Base-by-base conservation (phyloP, 2,888 invertebrate species). In the Tromatobia lineatoria region DNA sequence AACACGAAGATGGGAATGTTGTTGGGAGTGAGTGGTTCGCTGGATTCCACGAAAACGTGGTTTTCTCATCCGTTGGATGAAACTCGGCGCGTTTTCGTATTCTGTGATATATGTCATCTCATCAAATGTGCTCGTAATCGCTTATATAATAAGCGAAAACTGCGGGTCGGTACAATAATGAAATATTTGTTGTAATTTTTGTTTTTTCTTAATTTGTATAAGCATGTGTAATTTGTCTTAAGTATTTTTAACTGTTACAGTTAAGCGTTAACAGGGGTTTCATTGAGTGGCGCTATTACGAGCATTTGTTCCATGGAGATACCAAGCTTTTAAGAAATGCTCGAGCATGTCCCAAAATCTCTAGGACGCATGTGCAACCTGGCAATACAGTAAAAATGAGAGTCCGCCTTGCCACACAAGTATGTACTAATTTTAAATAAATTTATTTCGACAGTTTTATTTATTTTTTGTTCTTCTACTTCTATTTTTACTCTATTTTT, bases 331-430 rank as follows among this genome's bases (percentile, higher is more conserved):
- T 45, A 45, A 10, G 45, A 45, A 45, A 45, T 13, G 45, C 45
- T 45, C 45, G 45, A 45, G 45, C 45, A 45, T 45, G 45, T 59
- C 47, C 61, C 45, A 45, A 45, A 45, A 45, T 45, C 45, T 13
- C 45, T 10, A 45, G 45, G 45, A 45, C 45, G 45, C 11, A 83
- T 34, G 59, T 85, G 20, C 23, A 59, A 61, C 57, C 74, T 6
- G 80, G 77, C 54, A 81, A 52, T 50, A 69, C 80, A 10, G 20
- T 25, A n/a, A 85, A 85, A 61, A 85, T 85, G 83, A 74, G 81
- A 20, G 83, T 85, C 25, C 74, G 67, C 54, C 67, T 83, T 38
- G 80, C 85, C 10, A 80, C 73, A 42, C 85, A 85, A 78, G 83
- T 85, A 78, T 45, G 52, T 25, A 8, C 8, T 13, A 47, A 59